Conservation (phyloP, 2,888 invertebrate species). For the Cyclophora albipunctata region DNA sequence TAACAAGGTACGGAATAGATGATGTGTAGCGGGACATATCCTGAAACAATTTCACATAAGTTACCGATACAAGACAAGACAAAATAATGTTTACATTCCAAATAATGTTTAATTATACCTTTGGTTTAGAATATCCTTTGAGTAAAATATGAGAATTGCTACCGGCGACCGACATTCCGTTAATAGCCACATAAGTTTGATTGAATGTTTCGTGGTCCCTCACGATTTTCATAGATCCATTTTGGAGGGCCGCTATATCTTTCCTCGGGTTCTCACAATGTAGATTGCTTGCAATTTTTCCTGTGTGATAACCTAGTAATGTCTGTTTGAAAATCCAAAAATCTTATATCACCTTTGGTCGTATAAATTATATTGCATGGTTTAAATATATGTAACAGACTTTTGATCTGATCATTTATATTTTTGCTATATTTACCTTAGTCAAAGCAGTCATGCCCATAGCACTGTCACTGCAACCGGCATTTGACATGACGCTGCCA, state of each 20-base stretch:
- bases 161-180: conserved; percentile 40
- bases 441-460: conserved; percentile 71
- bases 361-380: too few species aligned
- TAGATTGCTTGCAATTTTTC: conserved; percentile 80
- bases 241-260: conserved; percentile 57
- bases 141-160: conserved; percentile 41
- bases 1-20: conserved; percentile 62
- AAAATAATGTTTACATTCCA: too few species aligned
- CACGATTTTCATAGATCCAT: conserved; percentile 73
- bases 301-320: conserved; percentile 78
- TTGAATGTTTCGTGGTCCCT: conserved; percentile 71
- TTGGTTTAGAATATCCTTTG: conserved; percentile 35
- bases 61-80: too few species aligned
- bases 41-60: conserved; percentile 1
- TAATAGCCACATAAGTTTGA: conserved; percentile 60
- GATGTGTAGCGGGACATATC: conserved; percentile 24
- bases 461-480: conserved; percentile 45
- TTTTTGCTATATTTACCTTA: conserved; percentile 48
- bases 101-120: conserved; percentile 39
- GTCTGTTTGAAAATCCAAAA: conserved; percentile 28
- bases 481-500: conserved; percentile 52
- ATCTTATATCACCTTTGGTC: too few species aligned
- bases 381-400: too few species aligned
- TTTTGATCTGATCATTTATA: too few species aligned
- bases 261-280: conserved; percentile 76